Evolutionary conservation across 2,797 vertebrate species (phyloP).

Genomic region (Diceros bicornis): DNA sequence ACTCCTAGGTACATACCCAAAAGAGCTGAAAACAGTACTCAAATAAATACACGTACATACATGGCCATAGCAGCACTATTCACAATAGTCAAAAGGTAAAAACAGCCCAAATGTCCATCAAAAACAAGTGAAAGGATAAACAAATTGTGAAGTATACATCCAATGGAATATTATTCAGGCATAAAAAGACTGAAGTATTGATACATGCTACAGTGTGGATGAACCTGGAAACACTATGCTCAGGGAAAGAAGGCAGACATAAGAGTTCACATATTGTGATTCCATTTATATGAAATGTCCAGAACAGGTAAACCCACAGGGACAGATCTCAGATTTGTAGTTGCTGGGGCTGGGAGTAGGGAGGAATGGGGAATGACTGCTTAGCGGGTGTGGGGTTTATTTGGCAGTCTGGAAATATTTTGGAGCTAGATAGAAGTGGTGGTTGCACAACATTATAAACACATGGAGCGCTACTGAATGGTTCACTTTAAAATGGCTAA

Average conservation of each 20-base stretch:
- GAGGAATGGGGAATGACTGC: neutral
- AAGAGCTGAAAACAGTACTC: neutral
- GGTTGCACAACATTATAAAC: neutral
- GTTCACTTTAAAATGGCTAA: neutral
- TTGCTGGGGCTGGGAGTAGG: neutral
- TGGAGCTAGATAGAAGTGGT: neutral
- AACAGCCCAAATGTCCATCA: neutral
- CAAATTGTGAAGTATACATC: neutral
- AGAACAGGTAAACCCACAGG: neutral
- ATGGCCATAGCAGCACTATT: neutral
- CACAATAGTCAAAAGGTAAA: neutral
- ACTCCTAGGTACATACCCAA: neutral
- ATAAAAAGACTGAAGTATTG: neutral
- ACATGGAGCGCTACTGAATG: neutral
- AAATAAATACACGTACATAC: rapidly evolving
- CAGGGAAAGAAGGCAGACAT: neutral
- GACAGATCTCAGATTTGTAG: neutral
- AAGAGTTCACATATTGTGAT: neutral
- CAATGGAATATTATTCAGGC: neutral
- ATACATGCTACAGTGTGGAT: rapidly evolving
- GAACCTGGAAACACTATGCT: neutral
- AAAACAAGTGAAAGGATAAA: neutral
- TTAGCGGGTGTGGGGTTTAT: neutral
- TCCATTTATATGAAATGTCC: neutral
- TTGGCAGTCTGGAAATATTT: neutral